Conservation (phyloP, 2,888 invertebrate genomes). For the Morpho achilles region DNA sequence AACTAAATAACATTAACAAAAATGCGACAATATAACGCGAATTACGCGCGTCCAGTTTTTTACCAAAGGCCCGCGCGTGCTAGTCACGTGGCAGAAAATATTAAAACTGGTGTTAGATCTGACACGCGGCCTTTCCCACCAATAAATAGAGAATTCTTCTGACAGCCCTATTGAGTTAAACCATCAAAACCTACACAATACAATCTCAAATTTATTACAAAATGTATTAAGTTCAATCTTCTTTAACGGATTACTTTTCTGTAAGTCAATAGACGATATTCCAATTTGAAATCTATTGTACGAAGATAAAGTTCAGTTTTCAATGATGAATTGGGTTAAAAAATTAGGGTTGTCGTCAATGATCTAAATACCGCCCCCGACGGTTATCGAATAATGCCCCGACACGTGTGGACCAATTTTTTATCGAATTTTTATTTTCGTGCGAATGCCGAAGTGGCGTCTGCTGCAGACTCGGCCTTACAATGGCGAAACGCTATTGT, state of each 20-base stretch:
- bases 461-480: slow-evolving; percentile 57
- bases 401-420: slow-evolving; percentile 69
- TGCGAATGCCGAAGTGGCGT: slow-evolving; percentile 69
- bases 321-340: slow-evolving; percentile 28
- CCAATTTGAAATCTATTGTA: slow-evolving; percentile 28
- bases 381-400: slow-evolving; percentile 75
- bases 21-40: slow-evolving; percentile 74
- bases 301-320: slow-evolving; percentile 32
- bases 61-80: slow-evolving; percentile 71
- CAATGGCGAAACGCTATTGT: slow-evolving; percentile 40
- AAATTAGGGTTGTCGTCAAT: slow-evolving; percentile 68
- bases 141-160: slow-evolving; percentile 70
- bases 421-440: slow-evolving; percentile 68
- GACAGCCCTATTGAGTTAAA: slow-evolving; percentile 53
- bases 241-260: background rate
- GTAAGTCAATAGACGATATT: slow-evolving; percentile 2
- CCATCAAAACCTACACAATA: slow-evolving; percentile 18
- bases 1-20: slow-evolving; percentile 64
- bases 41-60: slow-evolving; percentile 73
- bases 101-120: slow-evolving; percentile 78
- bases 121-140: slow-evolving; percentile 78
- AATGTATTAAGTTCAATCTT: slow-evolving; percentile 4
- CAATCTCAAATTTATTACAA: slow-evolving; percentile 30
- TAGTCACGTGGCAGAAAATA: slow-evolving; percentile 67
- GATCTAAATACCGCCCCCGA: slow-evolving; percentile 71